Evolutionary conservation across 2,113 vertebrate species (phyloP).

Genomic region (Sinosuthora webbiana): DNA sequence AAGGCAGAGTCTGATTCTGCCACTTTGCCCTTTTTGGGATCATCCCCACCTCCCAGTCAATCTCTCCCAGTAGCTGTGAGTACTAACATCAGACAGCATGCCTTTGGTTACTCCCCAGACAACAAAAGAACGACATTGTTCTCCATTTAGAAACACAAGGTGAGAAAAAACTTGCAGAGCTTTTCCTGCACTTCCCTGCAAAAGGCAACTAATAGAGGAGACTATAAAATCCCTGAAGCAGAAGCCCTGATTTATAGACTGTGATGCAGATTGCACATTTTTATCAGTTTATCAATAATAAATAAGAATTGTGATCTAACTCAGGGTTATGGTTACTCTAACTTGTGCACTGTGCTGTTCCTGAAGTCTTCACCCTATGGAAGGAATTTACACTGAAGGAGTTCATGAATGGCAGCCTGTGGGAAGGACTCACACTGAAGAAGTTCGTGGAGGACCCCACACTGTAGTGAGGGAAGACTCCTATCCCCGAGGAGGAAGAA

Average conservation of each 20-base stretch:
- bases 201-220: neutral
- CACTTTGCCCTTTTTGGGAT: neutral
- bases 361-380: neutral
- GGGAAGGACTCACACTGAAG: neutral
- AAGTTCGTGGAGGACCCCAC: neutral
- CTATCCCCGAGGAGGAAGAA: rapidly evolving
- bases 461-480: neutral
- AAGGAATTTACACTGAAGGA: neutral
- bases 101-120: neutral
- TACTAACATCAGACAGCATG: neutral
- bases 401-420: neutral
- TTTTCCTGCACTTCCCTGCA: neutral
- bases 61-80: neutral
- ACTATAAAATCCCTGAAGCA: neutral
- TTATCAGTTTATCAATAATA: neutral
- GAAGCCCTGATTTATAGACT: neutral
- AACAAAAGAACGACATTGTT: neutral
- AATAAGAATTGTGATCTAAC: neutral
- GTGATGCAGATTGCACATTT: neutral
- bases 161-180: neutral
- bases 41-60: neutral
- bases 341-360: neutral
- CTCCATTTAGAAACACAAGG: neutral
- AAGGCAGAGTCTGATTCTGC: neutral
- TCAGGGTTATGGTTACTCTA: neutral